A percentile compares a stretch with the other conserved stretches of the same genome.
Evolutionary conservation across 2,888 invertebrate species (phyloP).

Genomic region (Andrena trimmerana): DNA sequence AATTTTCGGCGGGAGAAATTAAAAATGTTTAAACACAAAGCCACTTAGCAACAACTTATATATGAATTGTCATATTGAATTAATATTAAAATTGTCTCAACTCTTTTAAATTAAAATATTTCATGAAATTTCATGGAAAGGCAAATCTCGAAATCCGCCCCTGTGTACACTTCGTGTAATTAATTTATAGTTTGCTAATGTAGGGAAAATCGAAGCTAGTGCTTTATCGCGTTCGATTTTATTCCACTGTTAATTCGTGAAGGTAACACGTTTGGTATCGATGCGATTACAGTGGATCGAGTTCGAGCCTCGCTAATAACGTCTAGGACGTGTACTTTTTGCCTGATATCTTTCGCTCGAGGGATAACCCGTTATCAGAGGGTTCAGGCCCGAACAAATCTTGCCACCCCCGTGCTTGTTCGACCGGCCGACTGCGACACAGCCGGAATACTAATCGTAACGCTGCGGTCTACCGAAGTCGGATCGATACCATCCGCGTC

Average conservation of each 20-base stretch:
- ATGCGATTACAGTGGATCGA: conserved; percentile 9
- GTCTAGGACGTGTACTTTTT: conserved; percentile 8
- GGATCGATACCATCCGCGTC: conserved; percentile 75
- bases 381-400: conserved; percentile 62
- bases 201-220: neutral
- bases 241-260: neutral
- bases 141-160: no score
- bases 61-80: no score
- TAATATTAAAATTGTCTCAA: no score
- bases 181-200: neutral
- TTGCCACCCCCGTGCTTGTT: conserved; percentile 70
- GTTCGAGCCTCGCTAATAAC: conserved; percentile 28
- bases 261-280: conserved; percentile 6
- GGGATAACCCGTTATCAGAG: conserved; percentile 37
- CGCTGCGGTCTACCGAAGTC: conserved; percentile 73
- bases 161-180: neutral
- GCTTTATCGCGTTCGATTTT: neutral
- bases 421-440: conserved; percentile 76
- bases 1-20: no score
- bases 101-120: no score
- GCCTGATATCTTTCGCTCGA: conserved; percentile 19
- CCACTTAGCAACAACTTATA: no score
- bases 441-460: conserved; percentile 78
- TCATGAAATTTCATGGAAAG: no score
- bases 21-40: no score